These are phyloP conservation scores for Laothoe populi DNA, from an alignment of 2,888 invertebrate species.

Conservation along the genomic window DNA sequence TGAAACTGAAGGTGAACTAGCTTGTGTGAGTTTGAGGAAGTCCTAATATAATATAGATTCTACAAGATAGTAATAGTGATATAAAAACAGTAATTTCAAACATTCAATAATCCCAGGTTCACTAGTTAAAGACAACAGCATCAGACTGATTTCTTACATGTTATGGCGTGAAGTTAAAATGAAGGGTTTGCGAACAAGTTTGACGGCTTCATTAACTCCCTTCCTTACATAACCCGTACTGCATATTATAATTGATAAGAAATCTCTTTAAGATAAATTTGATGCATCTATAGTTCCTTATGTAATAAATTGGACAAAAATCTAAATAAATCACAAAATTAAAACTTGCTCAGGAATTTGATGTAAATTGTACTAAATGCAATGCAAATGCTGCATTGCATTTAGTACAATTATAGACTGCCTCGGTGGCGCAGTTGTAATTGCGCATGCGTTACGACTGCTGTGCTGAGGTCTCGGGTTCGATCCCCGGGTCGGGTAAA, in stretches of 20 bases:
- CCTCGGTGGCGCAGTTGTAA: too few species aligned
- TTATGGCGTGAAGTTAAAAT: not conserved
- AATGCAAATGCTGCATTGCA: too few species aligned
- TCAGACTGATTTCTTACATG: constrained; percentile 3
- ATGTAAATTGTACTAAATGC: not conserved
- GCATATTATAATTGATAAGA: constrained; percentile 1
- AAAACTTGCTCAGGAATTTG: not conserved
- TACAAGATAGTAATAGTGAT: too few species aligned
- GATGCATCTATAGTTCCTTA: not conserved
- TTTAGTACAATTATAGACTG: too few species aligned
- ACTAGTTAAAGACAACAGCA: not conserved
- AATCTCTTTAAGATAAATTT: constrained; percentile 18
- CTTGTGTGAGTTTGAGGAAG: too few species aligned
- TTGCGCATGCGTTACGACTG: too few species aligned
- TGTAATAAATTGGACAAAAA: not conserved
- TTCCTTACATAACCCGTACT: constrained; percentile 5
- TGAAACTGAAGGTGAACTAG: too few species aligned
- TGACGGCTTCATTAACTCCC: constrained; percentile 7
- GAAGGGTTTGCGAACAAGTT: constrained; percentile 17
- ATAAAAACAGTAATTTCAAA: not conserved
- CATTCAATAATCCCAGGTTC: not conserved
- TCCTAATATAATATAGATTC: too few species aligned
- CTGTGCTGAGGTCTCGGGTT: too few species aligned
- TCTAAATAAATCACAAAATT: not conserved
- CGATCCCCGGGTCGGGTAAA: too few species aligned